These are phyloP conservation scores for Drosophila takahashii DNA, from an alignment of 1,140 invertebrate genomes.

Conservation along the genomic window DNA sequence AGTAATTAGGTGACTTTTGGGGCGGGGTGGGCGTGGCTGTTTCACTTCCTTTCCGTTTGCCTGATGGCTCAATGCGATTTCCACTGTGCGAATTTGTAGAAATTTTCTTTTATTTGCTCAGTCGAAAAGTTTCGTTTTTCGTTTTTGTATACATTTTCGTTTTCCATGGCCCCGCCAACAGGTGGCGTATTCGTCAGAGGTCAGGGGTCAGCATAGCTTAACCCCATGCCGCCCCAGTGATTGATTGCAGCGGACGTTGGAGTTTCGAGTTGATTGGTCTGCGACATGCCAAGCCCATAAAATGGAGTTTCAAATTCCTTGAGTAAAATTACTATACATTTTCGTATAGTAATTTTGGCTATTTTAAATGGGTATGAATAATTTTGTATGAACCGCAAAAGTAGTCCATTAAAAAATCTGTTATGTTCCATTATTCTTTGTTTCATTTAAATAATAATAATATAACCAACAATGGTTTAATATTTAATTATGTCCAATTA, in stretches of 20 bases:
- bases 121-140: not conserved
- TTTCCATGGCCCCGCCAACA: constrained; percentile 22
- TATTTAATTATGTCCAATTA: too few species aligned
- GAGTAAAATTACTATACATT: not conserved
- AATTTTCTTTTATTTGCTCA: constrained; percentile 5
- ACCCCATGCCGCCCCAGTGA: constrained; percentile 19
- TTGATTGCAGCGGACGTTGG: constrained; percentile 19
- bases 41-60: constrained; percentile 11
- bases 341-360: not conserved
- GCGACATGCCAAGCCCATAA: constrained; percentile 20
- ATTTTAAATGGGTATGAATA: not conserved
- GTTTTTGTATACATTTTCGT: not conserved
- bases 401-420: too few species aligned
- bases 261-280: constrained; percentile 35
- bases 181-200: constrained; percentile 19
- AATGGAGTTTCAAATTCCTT: not conserved
- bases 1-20: constrained; percentile 40
- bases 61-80: constrained; percentile 46
- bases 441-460: too few species aligned
- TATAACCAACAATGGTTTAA: too few species aligned
- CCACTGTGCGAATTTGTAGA: constrained; percentile 28
- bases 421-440: too few species aligned
- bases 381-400: too few species aligned
- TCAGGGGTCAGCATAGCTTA: constrained; percentile 18
- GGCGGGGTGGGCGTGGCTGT: constrained; percentile 22